phyloP scores from a whole-genome alignment of 2,797 vertebrate species.

The Tympanoctomys barrerae region DNA sequence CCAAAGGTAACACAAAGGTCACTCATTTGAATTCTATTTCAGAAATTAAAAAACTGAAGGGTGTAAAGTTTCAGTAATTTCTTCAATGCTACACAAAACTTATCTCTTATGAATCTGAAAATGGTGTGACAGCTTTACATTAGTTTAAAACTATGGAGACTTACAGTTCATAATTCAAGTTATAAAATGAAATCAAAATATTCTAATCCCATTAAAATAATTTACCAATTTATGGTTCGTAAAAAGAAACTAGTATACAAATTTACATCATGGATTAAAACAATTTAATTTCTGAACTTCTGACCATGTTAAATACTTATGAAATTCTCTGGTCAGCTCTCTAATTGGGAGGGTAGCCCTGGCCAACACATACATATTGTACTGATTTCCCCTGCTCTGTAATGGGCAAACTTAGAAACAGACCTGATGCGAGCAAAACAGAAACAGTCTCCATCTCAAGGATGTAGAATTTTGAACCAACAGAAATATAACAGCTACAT shows the following conservation, averaged over 20 bases:
- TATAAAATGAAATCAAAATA: slow-evolving; percentile 51
- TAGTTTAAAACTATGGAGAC: slow-evolving; percentile 59
- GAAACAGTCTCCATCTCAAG: not conserved
- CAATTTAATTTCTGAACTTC: slow-evolving; percentile 25
- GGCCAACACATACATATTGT: not conserved
- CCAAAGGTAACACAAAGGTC: slow-evolving; percentile 57
- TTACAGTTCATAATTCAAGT: slow-evolving; percentile 57
- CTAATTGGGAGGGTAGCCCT: not conserved
- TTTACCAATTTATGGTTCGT: slow-evolving; percentile 6
- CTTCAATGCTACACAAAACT: slow-evolving; percentile 52
- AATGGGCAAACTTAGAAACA: not conserved
- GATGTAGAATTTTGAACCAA: slow-evolving; percentile 43
- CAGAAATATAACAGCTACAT: not conserved
- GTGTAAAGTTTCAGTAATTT: slow-evolving; percentile 51
- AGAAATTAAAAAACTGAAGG: slow-evolving; percentile 59
- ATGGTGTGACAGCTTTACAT: slow-evolving; percentile 40
- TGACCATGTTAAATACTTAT: slow-evolving; percentile 17
- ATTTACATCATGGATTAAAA: slow-evolving; percentile 50
- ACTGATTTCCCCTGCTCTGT: not conserved
- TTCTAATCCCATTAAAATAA: slow-evolving; percentile 45
- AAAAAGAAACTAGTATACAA: slow-evolving; percentile 45
- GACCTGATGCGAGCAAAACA: slow-evolving; percentile 28
- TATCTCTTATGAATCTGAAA: slow-evolving; percentile 37
- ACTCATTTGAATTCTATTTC: slow-evolving; percentile 56
- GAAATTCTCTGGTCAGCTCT: slow-evolving; percentile 4